phyloP scores from a whole-genome alignment of 2,888 invertebrate genomes.

The Parnassius apollo region DNA sequence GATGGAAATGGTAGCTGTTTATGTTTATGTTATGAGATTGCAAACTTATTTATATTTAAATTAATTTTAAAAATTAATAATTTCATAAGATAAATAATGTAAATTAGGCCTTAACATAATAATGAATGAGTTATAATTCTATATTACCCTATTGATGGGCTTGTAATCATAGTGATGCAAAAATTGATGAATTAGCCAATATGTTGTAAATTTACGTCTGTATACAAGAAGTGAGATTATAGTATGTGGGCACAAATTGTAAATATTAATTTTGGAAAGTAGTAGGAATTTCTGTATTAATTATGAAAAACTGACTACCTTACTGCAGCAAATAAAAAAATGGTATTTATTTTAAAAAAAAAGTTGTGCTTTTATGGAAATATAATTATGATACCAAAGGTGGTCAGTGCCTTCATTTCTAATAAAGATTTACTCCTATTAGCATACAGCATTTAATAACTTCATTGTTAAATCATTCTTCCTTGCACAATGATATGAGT shows the following conservation, averaged over 20 bases:
- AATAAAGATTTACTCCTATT: too few species aligned
- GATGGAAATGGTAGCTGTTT: constrained; percentile 33
- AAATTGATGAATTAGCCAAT: not conserved
- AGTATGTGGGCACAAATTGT: constrained; percentile 35
- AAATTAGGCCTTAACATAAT: constrained; percentile 11
- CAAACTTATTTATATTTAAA: constrained; percentile 13
- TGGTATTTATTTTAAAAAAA: too few species aligned
- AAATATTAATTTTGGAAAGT: constrained; percentile 7
- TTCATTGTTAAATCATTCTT: too few species aligned
- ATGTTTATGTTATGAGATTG: constrained; percentile 18
- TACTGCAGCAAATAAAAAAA: too few species aligned
- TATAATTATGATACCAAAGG: not conserved
- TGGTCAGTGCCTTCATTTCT: constrained; percentile 4
- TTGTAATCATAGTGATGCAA: not conserved
- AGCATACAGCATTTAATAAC: too few species aligned
- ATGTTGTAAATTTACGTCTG: constrained; percentile 16
- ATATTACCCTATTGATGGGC: not conserved
- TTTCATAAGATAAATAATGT: not conserved
- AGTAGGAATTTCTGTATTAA: not conserved
- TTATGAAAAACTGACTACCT: not conserved
- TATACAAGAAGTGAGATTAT: constrained; percentile 42
- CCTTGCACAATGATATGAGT: too few species aligned
- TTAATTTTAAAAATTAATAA: constrained; percentile 1
- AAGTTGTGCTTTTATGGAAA: too few species aligned
- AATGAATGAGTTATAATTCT: not conserved